Conservation (phyloP, 2,113 vertebrate species). For the Passer montanus region DNA sequence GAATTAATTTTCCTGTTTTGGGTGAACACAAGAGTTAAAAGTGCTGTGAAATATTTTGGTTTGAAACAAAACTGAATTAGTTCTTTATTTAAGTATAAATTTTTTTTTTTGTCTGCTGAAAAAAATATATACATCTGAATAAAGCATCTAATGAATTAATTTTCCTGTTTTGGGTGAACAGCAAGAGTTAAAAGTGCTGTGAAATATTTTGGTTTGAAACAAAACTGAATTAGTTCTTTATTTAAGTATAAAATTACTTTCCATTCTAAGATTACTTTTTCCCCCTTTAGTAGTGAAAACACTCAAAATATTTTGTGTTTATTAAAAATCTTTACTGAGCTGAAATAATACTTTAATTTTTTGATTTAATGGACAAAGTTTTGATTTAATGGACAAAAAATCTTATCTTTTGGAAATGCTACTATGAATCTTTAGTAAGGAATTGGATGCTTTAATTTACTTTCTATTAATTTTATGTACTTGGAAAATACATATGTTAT, state of each 20-base stretch:
- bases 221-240: neutral
- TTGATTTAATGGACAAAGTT: neutral
- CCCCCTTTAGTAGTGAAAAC: neutral
- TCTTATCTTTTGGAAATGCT: neutral
- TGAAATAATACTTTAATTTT: neutral
- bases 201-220: neutral
- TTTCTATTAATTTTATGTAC: neutral
- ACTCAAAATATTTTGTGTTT: neutral
- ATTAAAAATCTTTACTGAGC: neutral
- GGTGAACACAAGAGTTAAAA: neutral
- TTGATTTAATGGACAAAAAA: neutral
- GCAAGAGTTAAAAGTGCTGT: neutral
- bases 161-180: neutral
- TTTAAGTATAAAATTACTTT: neutral
- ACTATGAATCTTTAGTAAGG: neutral
- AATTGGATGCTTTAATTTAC: neutral
- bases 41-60: neutral
- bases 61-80: neutral
- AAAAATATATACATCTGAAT: neutral
- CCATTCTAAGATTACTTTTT: neutral
- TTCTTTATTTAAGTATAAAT: neutral
- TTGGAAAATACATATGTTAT: neutral
- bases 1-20: neutral
- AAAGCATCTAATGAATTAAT: fast-evolving
- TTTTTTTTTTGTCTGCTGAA: neutral